phyloP scores from a whole-genome alignment of 2,888 invertebrate genomes.

The Cordilura impudica region DNA sequence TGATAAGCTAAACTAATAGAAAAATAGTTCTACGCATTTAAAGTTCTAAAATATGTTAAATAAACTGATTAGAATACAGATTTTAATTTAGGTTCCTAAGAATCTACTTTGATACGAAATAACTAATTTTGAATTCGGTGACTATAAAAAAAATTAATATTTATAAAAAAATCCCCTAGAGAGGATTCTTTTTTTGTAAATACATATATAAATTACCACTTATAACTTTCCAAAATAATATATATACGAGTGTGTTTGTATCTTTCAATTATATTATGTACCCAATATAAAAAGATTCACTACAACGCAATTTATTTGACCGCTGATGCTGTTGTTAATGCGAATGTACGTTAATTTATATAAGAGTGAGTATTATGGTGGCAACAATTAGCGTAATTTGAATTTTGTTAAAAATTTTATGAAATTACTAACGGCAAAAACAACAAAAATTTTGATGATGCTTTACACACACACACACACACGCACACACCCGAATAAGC shows the following conservation, averaged over 20 bases:
- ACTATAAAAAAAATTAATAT: no score
- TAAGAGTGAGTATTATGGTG: conserved; percentile 40
- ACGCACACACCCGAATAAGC: no score
- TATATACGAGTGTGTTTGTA: conserved; percentile 1
- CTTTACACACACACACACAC: neutral
- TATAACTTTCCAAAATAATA: conserved; percentile 22
- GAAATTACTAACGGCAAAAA: conserved; percentile 57
- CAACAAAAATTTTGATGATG: conserved; percentile 1
- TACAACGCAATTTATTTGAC: conserved; percentile 35
- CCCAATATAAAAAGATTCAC: conserved; percentile 20
- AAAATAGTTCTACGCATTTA: no score
- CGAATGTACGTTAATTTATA: conserved; percentile 23
- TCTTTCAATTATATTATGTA: neutral
- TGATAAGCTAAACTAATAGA: no score
- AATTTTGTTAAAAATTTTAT: conserved; percentile 76
- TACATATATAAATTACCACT: conserved; percentile 26
- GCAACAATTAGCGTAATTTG: conserved; percentile 76
- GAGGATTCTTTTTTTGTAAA: conserved; percentile 7
- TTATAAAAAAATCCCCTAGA: conserved; percentile 29
- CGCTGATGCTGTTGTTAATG: conserved; percentile 6
- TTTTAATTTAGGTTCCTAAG: no score
- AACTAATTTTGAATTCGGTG: no score
- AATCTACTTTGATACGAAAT: no score
- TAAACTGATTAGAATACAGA: no score
- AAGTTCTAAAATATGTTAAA: no score